These are phyloP conservation scores for Lasioglossum malachurum DNA, from an alignment of 2,888 invertebrate species.

Conservation along the genomic window DNA sequence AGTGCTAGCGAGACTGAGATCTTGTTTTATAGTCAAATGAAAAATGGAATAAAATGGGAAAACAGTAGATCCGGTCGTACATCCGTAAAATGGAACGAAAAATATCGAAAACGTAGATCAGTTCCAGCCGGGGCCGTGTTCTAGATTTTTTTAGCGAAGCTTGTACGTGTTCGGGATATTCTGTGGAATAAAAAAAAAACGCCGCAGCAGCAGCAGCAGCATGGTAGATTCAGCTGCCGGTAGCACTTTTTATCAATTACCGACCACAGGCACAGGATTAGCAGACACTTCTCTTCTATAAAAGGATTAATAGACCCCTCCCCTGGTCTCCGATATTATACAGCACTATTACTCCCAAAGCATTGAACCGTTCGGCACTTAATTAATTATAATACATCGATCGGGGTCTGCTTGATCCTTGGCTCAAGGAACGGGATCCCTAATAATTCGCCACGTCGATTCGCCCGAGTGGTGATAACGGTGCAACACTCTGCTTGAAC, in stretches of 20 bases:
- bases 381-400: constrained; percentile 10
- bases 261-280: constrained; percentile 17
- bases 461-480: not conserved
- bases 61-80: not conserved
- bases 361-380: not conserved
- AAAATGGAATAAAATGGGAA: not conserved
- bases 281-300: constrained; percentile 34
- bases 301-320: constrained; percentile 42
- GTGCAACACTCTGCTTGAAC: not conserved
- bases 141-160: not conserved
- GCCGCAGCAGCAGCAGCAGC: not conserved
- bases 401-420: not conserved
- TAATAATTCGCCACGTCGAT: not conserved
- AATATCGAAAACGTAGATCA: constrained; percentile 6
- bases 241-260: constrained; percentile 50
- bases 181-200: not conserved
- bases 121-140: not conserved
- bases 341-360: constrained; percentile 2
- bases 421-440: not conserved
- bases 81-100: not conserved
- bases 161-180: constrained; percentile 9
- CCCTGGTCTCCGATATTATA: not conserved
- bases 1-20: too few species aligned
- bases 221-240: constrained; percentile 2
- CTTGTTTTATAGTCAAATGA: too few species aligned